Base-by-base conservation (phyloP, 1,140 invertebrate genomes). In the Zaprionus camerounensis region DNA sequence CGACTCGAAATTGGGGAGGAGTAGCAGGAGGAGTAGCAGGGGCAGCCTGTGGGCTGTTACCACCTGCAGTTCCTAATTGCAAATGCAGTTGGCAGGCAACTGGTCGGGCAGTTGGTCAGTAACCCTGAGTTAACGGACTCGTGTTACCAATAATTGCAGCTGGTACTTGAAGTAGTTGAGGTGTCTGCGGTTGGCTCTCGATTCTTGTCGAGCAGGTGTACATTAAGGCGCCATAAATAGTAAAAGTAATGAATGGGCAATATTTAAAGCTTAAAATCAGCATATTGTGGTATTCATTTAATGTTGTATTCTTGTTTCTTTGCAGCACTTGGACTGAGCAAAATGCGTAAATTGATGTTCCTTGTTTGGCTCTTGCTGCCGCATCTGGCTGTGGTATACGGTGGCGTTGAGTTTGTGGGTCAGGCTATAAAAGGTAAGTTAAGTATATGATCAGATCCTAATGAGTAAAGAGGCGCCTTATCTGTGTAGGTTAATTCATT, bases 61-160 rank as follows among this genome's bases (percentile, higher is more conserved):
- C 53, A 57, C 71, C 65, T 58, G 62, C 58, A 64, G 56, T 63
- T 64, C 51, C 34, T 71, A 71, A 73, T 68, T 63, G 53, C 53
- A 71, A 38, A 17, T 69, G 56, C 55, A 38, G 20, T 53, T 46
- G 41, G 41, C 41, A 17, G 41, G 41, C 41, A 22, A 5, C 46
- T 51, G 46, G 20, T 22, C 20, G 46, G 46, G 46, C 46, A 22
- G 46, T 51, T 51, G 46, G 49, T n/a, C 41, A 46, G 41, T 20
- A 17, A 46, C 41, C 13, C 28, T 17, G 24, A 49, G 64, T 67
- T 53, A 59, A 68, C 24, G 67, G 64, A 20, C 53, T 81, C 69
- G 69, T 76, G 65, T 91, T 88, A 79, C 85, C 79, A 81, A 71
- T 82, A 70, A 81, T 90, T 90, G 83, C 58, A 58, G 76, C 61